These are phyloP conservation scores for Ladona fulva DNA, from an alignment of 1,140 invertebrate species.

Conservation along the genomic window DNA sequence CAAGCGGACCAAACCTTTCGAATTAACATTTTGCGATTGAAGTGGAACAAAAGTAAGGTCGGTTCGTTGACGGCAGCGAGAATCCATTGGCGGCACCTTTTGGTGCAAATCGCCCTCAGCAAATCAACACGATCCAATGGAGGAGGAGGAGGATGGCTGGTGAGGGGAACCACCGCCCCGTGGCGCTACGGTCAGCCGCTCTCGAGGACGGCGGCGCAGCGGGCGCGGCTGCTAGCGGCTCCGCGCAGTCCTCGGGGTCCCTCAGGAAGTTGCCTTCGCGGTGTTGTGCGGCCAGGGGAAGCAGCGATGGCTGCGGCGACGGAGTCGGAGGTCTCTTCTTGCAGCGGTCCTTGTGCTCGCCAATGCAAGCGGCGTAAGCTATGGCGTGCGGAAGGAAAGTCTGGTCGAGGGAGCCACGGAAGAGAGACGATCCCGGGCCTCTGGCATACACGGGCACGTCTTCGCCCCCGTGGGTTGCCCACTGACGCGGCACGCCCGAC, in stretches of 20 bases:
- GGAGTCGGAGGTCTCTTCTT: neutral
- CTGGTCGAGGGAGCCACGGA: slow-evolving; percentile 55
- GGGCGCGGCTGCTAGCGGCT: neutral
- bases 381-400: slow-evolving; percentile 69
- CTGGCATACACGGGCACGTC: slow-evolving; percentile 77
- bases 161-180: neutral
- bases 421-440: slow-evolving; percentile 38
- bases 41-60: too few species aligned
- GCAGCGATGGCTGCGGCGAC: neutral
- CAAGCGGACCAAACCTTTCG: too few species aligned
- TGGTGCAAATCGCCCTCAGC: too few species aligned
- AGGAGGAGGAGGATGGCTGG: too few species aligned
- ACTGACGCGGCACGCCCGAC: slow-evolving; percentile 57
- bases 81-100: too few species aligned
- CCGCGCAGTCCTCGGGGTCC: neutral
- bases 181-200: neutral
- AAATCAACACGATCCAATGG: too few species aligned
- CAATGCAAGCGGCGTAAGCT: slow-evolving; percentile 60
- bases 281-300: neutral
- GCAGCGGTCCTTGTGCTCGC: slow-evolving; percentile 51
- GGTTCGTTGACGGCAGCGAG: too few species aligned
- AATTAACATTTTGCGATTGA: too few species aligned
- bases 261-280: neutral
- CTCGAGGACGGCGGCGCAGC: neutral
- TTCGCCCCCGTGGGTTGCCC: slow-evolving; percentile 81